Conservation (phyloP, 2,113 vertebrate genomes). For the Donacobius atricapilla region DNA sequence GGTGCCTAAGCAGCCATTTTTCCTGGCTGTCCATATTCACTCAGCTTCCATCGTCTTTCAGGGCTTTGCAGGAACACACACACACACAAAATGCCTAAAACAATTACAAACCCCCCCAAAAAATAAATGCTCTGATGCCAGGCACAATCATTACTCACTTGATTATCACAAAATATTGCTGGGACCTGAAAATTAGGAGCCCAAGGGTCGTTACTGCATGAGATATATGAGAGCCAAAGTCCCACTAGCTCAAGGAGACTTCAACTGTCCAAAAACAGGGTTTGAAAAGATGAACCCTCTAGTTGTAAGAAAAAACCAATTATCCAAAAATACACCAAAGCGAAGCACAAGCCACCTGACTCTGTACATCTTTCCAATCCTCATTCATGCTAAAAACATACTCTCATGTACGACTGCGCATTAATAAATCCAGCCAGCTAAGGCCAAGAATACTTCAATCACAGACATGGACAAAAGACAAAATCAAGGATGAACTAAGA, state of each 20-base stretch:
- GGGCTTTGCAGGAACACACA: not conserved
- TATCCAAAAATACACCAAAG: not conserved
- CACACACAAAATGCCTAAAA: not conserved
- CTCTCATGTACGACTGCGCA: fast-evolving
- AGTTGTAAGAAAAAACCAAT: not conserved
- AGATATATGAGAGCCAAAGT: not conserved
- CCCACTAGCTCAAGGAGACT: not conserved
- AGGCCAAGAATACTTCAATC: not conserved
- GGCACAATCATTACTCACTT: not conserved
- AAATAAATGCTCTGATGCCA: not conserved
- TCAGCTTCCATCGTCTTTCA: not conserved
- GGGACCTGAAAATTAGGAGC: not conserved
- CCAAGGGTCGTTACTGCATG: not conserved
- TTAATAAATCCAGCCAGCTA: not conserved
- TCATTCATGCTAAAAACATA: not conserved
- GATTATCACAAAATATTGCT: not conserved
- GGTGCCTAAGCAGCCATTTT: not conserved
- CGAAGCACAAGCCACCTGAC: not conserved
- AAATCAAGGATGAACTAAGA: not conserved
- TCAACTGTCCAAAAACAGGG: not conserved
- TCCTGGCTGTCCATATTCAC: not conserved
- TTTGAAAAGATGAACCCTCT: not conserved
- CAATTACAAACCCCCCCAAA: not conserved
- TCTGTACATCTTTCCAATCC: not conserved
- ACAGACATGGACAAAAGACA: not conserved